Base-by-base conservation (phyloP, 2,113 vertebrate genomes). In the Rousettus leschenaultii region DNA sequence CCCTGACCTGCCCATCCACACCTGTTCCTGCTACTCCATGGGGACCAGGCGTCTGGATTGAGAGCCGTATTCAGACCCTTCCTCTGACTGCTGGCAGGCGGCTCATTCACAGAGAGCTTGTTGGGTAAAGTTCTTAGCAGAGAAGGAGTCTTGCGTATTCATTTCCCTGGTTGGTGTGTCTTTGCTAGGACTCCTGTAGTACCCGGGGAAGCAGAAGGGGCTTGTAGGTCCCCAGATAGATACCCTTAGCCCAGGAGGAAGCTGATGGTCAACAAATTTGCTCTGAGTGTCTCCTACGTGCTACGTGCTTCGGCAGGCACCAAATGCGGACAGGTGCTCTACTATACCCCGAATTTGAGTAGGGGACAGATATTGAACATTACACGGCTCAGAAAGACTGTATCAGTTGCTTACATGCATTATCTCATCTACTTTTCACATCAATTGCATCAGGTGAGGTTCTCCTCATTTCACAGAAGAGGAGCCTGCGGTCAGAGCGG, bases 271-370 rank as follows among this genome's bases (percentile, higher is more conserved):
- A 13, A 21, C 38, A n/a, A 10, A 26, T 11, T 28, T 1, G 1
- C 12, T 43, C 43, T 2, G 45, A n/a, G 33, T 2, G 26, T 38
- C 63, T 57, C 24, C 45, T 11, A 1, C 8, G 51, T 30, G 73
- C 57, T 2, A 2, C 8, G 16, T 2, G 33, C 38, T 18, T 2
- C 0, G 18, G 38, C n/a, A 26, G 80, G 33, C 15, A 38, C 38
- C 78, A 3, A 1, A 9, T 1, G 12, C 19, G 61, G 71, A 21
- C 5, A 2, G 2, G 19, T 43, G 5, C 22, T 38, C 21, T 16
- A 12, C 30, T 10, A 57, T 2, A 6, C 22, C 24, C 53, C 0
- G 0, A 35, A 4, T n/a, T 11, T 2, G 7, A 8, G 1, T 38
- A 70, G 22, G 26, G 51, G 35, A 53, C n/a, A 5, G 63, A 40